Conservation (phyloP, 2,888 invertebrate genomes). For the Drosophila meridionalis region DNA sequence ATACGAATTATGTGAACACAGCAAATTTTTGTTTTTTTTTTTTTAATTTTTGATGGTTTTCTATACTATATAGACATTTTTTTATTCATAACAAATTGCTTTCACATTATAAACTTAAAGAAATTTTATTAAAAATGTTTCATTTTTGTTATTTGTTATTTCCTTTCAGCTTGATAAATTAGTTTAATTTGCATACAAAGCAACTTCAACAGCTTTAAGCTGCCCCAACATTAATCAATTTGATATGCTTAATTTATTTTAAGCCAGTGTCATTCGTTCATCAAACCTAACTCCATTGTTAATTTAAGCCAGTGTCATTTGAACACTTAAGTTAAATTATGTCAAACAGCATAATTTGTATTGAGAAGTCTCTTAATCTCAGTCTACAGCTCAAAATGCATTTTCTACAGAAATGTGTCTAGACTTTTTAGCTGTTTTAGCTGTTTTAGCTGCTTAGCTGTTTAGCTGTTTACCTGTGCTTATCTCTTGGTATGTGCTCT, state of each 20-base stretch:
- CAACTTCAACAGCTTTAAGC: neutral
- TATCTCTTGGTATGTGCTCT: slow-evolving; percentile 23
- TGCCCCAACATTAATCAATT: neutral
- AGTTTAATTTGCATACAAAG: neutral
- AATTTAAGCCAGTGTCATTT: neutral
- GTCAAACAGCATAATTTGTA: neutral
- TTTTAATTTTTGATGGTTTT: no score
- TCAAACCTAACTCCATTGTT: neutral
- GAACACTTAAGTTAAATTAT: neutral
- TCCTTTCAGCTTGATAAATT: neutral
- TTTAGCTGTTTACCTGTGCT: slow-evolving; percentile 9
- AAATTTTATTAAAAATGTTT: neutral
- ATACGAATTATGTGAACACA: no score
- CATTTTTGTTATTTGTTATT: neutral
- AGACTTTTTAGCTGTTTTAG: slow-evolving; percentile 1
- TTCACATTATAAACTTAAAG: neutral
- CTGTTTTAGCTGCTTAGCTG: slow-evolving; percentile 1
- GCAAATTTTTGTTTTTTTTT: no score
- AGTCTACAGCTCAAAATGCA: neutral
- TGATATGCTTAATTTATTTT: neutral
- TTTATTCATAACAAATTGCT: neutral
- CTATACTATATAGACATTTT: no score
- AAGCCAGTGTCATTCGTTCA: neutral
- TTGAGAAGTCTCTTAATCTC: neutral
- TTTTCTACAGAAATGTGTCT: neutral